Conservation (phyloP, 2,888 invertebrate genomes). For the Oscheius sp. region DNA sequence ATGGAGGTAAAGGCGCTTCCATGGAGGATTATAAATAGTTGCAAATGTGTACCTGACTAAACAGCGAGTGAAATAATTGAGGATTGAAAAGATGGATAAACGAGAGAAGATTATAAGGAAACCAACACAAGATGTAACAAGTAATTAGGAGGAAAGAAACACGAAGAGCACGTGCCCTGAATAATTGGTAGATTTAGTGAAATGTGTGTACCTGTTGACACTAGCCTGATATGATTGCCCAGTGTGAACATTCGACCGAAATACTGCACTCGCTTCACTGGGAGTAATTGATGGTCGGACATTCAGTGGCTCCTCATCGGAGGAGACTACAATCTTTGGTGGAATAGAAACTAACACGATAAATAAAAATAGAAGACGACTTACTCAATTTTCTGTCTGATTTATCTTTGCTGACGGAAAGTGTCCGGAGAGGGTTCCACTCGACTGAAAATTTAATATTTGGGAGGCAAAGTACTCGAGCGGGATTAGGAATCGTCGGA, state of each 20-base stretch:
- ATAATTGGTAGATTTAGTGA: slow-evolving; percentile 12
- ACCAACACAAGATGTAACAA: slow-evolving; percentile 72
- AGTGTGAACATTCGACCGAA: slow-evolving; percentile 56
- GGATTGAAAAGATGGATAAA: slow-evolving; percentile 66
- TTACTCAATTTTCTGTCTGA: slow-evolving; percentile 15
- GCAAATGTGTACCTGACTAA: background rate
- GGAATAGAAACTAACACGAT: slow-evolving; percentile 20
- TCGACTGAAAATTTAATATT: slow-evolving; percentile 39
- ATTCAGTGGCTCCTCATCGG: slow-evolving; percentile 56
- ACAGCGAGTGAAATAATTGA: background rate
- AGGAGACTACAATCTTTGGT: slow-evolving; percentile 54
- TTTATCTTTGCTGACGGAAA: slow-evolving; percentile 39
- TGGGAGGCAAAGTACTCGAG: background rate
- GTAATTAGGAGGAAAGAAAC: slow-evolving; percentile 68
- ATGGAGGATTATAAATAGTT: too few species aligned
- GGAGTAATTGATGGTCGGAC: slow-evolving; percentile 51
- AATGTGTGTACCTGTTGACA: slow-evolving; percentile 30
- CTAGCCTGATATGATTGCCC: slow-evolving; percentile 61
- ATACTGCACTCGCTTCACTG: slow-evolving; percentile 53
- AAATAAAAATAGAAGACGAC: slow-evolving; percentile 8
- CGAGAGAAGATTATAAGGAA: slow-evolving; percentile 70
- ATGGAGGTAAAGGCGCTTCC: too few species aligned
- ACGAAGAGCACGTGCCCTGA: slow-evolving; percentile 68
- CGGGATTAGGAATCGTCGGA: background rate
- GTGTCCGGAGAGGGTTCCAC: slow-evolving; percentile 60